Conservation (phyloP, 2,113 vertebrate species). For the crab-eating macaque (Macaca fascicularis) region DNA sequence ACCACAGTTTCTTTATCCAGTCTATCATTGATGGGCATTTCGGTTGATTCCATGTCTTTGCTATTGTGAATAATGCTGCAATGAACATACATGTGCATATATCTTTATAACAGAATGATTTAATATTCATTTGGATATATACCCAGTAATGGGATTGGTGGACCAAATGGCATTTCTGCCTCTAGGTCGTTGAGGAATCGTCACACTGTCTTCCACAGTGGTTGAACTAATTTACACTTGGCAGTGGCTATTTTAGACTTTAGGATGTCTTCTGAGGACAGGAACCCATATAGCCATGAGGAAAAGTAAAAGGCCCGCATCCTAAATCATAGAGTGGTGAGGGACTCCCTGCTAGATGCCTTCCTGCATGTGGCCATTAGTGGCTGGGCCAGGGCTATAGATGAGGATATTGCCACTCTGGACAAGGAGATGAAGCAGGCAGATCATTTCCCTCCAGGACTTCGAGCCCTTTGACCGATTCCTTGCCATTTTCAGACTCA, state of each 20-base stretch:
- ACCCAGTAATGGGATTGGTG: too few species aligned
- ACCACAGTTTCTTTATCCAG: too few species aligned
- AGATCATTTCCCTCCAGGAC: background rate
- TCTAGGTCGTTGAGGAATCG: too few species aligned
- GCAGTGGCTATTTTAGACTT: constrained; percentile 27
- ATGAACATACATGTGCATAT: too few species aligned
- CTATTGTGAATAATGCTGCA: too few species aligned
- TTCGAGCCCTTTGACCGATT: background rate
- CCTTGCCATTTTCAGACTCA: background rate
- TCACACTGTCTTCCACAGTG: too few species aligned
- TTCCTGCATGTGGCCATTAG: background rate
- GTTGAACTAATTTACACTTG: too few species aligned
- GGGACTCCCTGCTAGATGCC: background rate
- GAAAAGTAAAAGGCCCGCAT: constrained; percentile 60
- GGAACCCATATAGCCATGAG: constrained; percentile 51
- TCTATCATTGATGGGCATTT: too few species aligned
- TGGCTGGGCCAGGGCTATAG: background rate
- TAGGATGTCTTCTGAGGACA: constrained; percentile 70
- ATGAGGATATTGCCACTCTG: background rate
- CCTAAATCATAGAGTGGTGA: constrained; percentile 59
- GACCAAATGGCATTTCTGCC: too few species aligned
- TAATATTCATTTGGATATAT: too few species aligned
- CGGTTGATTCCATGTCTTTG: too few species aligned
- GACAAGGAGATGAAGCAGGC: background rate
- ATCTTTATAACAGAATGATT: too few species aligned